These are phyloP conservation scores for Hypanus sabinus DNA, from an alignment of 2,113 vertebrate genomes.

Conservation along the genomic window DNA sequence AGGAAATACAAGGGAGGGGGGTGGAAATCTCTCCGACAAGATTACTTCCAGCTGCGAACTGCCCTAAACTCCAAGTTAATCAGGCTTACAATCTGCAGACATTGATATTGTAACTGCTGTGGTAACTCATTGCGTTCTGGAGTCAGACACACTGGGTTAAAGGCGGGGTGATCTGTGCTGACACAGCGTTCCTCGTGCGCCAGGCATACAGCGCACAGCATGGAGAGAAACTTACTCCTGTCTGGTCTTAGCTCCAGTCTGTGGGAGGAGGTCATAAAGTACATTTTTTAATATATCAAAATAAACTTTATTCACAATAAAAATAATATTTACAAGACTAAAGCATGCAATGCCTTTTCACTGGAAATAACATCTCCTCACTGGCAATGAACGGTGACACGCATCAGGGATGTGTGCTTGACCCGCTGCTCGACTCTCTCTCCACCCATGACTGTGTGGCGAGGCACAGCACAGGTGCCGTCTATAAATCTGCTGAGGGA, in stretches of 20 bases:
- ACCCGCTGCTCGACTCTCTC: too few species aligned
- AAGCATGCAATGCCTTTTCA: too few species aligned
- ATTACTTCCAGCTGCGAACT: slow-evolving; percentile 26
- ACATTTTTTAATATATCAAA: background rate
- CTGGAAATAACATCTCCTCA: background rate
- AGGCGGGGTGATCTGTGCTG: background rate
- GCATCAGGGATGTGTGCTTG: too few species aligned
- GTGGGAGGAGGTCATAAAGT: background rate
- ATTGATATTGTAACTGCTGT: too few species aligned
- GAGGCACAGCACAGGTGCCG: too few species aligned
- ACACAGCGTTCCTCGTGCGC: background rate
- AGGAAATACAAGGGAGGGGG: background rate
- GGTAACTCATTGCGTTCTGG: background rate
- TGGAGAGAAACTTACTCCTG: background rate
- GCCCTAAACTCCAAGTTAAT: background rate
- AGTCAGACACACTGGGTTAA: background rate
- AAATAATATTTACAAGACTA: too few species aligned
- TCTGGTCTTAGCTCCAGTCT: background rate
- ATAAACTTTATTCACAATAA: too few species aligned
- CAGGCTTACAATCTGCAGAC: background rate
- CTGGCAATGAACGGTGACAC: background rate
- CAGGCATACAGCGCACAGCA: background rate
- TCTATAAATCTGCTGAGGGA: too few species aligned
- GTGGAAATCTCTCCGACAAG: background rate
- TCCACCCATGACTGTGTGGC: too few species aligned